Evolutionary conservation across 2,113 vertebrate species (phyloP), one percentile per base, ranked within the genome.

Genomic region (Lichenostomus cassidix): DNA sequence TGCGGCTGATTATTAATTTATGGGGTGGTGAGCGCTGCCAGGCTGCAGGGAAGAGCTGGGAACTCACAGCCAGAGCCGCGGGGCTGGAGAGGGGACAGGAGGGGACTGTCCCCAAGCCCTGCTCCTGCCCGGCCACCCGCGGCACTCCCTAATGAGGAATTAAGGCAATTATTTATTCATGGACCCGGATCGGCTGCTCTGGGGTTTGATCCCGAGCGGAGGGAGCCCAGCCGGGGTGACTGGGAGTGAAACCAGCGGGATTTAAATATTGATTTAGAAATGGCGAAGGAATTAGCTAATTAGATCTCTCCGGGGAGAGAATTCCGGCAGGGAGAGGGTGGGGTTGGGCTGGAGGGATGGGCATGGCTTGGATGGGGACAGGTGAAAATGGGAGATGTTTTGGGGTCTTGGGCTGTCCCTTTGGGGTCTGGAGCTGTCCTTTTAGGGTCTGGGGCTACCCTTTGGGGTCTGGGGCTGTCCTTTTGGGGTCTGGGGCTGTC

Each of bases 211-310:
- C 78, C 89, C 2, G 50, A 60, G 92, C 91, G 92, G 65, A 87
- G 50, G 21, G 80, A 28, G 23, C 86, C 92, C 95, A 82, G 92
- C 74, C 94, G 69, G 83, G 49, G 63, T 64, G 76, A 46, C 70
- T 29, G 52, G 68, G 68, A 87, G 76, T 39, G 25, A 76, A 69
- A 91, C 12, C 83, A 14, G 64, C 68, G 78, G 89, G 90, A 84
- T 92, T 96, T 94, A 91, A 95, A 76, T 78, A 37, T 76, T 25
- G 95, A 65, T 96, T 95, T 74, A 46, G 77, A 96, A 96, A 96
- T 80, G 94, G 91, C 65, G 7, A 70, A 62, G 83, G 96, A 96
- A 97, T 96, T 95, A 92, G 39, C 81, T 95, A 94, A 98, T 98
- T 97, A 96, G 23, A 67, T 76, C 96, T 97, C 96, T 68, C 85